phyloP scores from a whole-genome alignment of 2,888 invertebrate species.

The Morpho deidamia region DNA sequence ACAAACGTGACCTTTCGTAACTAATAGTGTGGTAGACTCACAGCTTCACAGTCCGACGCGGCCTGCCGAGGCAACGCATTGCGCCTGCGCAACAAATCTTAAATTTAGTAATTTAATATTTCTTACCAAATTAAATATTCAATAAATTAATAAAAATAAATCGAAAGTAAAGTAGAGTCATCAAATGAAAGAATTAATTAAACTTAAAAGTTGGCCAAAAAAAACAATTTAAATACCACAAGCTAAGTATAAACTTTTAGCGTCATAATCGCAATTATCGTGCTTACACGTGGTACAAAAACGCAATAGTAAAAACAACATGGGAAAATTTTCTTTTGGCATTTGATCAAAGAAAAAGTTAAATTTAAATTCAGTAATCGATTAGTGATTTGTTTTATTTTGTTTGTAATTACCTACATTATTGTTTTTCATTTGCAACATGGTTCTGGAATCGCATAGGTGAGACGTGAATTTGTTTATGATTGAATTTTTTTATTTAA shows the following conservation, averaged over 20 bases:
- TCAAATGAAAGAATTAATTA: background rate
- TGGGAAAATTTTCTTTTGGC: slow-evolving; percentile 2
- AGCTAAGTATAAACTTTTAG: too few relatives aligned
- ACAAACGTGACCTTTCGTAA: too few relatives aligned
- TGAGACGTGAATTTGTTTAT: slow-evolving; percentile 30
- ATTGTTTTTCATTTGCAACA: slow-evolving; percentile 23
- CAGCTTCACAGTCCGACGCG: slow-evolving; percentile 14
- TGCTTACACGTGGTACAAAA: too few relatives aligned
- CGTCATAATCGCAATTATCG: too few relatives aligned
- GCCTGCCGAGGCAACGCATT: slow-evolving; percentile 8
- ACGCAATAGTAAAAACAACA: background rate
- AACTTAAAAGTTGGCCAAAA: too few relatives aligned
- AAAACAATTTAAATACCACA: too few relatives aligned
- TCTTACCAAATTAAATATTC: background rate
- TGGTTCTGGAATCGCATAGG: slow-evolving; percentile 56
- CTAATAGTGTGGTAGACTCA: background rate
- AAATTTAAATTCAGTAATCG: background rate
- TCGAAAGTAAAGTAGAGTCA: background rate
- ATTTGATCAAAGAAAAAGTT: slow-evolving; percentile 1
- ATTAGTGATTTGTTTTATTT: background rate
- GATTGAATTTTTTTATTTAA: too few relatives aligned
- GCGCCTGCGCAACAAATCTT: slow-evolving; percentile 7
- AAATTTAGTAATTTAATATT: too few relatives aligned
- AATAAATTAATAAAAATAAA: background rate
- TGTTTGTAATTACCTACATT: background rate